Percentiles rank a stretch among this genome's conserved stretches.
Evolutionary conservation across 2,113 vertebrate genomes (phyloP).

Genomic region (Sorex araneus): DNA sequence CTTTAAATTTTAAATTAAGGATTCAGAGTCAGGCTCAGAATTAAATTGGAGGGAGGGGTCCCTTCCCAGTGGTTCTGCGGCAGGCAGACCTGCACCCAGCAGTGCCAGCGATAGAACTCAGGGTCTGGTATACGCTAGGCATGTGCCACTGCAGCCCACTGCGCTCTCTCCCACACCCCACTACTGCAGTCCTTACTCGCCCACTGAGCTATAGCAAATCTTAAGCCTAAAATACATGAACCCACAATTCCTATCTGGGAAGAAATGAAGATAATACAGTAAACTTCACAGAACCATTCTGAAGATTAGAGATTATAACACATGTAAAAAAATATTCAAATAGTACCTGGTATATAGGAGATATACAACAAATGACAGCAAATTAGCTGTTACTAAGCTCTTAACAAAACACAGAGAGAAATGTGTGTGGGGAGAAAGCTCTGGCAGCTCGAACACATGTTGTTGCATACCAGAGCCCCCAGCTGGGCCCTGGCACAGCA

Average conservation of each 20-base stretch:
- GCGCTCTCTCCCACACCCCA: too few species aligned
- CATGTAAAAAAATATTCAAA: constrained; percentile 33
- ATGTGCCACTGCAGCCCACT: too few species aligned
- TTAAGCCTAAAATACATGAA: constrained; percentile 48
- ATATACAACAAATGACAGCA: constrained; percentile 10
- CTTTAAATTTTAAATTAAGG: neutral
- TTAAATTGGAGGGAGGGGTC: neutral
- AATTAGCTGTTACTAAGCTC: constrained; percentile 42
- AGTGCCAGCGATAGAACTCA: too few species aligned
- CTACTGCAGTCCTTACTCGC: too few species aligned
- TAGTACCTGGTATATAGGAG: neutral
- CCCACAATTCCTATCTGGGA: neutral
- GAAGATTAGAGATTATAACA: constrained; percentile 36
- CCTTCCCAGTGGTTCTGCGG: too few species aligned
- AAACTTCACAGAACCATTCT: neutral
- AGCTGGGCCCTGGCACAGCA: too few species aligned
- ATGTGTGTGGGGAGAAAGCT: too few species aligned
- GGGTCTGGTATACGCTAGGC: too few species aligned
- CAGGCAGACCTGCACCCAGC: too few species aligned
- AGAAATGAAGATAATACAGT: constrained; percentile 50
- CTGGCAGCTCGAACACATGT: too few species aligned
- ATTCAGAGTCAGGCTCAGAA: constrained; percentile 42
- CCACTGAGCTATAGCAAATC: neutral
- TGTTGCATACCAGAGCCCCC: too few species aligned
- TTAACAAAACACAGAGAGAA: neutral